phyloP scores from a whole-genome alignment of 2,888 invertebrate genomes.

The Caenorhabditis sulstoni region DNA sequence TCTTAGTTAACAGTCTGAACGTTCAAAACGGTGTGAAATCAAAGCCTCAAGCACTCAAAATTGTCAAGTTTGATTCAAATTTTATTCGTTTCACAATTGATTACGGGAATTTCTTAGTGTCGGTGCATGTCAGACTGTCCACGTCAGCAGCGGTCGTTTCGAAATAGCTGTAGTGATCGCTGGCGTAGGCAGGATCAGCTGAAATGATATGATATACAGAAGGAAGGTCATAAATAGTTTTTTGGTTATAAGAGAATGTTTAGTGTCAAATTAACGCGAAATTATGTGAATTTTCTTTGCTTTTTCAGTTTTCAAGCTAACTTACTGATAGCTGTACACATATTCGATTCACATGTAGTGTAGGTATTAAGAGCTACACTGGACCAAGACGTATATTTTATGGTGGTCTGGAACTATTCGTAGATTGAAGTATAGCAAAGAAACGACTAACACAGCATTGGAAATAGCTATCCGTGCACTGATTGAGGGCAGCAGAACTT shows the following conservation, averaged over 20 bases:
- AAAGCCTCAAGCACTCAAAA: no score
- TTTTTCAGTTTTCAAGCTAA: neutral
- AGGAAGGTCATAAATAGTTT: no score
- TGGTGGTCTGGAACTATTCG: conserved; percentile 29
- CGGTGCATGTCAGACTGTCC: conserved; percentile 53
- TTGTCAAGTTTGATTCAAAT: neutral
- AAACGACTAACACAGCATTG: conserved; percentile 49
- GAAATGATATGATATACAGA: no score
- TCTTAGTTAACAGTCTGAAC: no score
- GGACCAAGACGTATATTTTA: conserved; percentile 46
- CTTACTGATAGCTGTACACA: conserved; percentile 24
- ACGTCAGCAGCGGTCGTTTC: conserved; percentile 54
- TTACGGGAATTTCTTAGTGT: conserved; percentile 50
- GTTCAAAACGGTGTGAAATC: no score
- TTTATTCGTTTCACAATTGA: neutral
- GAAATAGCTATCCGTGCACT: conserved; percentile 44
- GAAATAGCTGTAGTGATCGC: conserved; percentile 54
- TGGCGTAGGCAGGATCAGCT: conserved; percentile 9
- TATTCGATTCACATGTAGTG: conserved; percentile 27
- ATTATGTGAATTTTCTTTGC: no score
- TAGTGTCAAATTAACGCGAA: no score
- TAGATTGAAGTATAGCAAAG: neutral
- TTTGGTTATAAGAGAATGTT: no score
- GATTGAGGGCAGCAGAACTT: conserved; percentile 21
- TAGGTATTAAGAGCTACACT: conserved; percentile 50